phyloP scores from a whole-genome alignment of 2,113 vertebrate species.

The Mirza zaza region DNA sequence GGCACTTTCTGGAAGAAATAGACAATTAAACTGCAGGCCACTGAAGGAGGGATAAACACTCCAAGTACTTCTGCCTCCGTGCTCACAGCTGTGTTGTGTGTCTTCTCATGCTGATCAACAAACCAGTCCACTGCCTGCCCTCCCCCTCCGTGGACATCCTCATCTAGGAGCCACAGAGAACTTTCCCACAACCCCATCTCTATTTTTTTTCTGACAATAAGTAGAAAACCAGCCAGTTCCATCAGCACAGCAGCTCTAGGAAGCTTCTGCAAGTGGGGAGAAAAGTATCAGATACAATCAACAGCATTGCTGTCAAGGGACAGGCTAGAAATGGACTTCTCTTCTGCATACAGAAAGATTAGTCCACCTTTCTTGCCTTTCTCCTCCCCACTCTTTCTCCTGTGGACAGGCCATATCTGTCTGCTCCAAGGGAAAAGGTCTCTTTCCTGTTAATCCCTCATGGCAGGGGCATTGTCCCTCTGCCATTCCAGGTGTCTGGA shows the following conservation, averaged over 20 bases:
- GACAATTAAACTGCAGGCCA: not conserved
- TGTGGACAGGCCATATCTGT: not conserved
- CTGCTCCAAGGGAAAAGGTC: not conserved
- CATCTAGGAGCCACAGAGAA: not conserved
- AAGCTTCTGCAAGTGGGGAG: not conserved
- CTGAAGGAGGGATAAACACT: not conserved
- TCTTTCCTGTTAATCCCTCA: not conserved
- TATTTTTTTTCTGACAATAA: not conserved
- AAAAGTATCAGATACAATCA: not conserved
- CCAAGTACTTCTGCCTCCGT: not conserved
- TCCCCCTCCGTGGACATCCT: not conserved
- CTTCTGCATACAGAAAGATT: not conserved
- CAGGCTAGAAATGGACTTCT: not conserved
- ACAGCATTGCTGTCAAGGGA: not conserved
- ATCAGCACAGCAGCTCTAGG: not conserved
- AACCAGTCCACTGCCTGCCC: not conserved
- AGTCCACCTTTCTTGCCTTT: not conserved
- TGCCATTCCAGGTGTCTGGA: not conserved
- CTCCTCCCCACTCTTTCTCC: not conserved
- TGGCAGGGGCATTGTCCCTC: not conserved
- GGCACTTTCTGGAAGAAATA: not conserved
- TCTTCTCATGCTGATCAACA: not conserved
- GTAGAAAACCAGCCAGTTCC: not conserved
- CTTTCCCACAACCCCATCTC: not conserved
- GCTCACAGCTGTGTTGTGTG: not conserved